These are phyloP conservation scores for Echinometra lucunter DNA, from an alignment of 53 echinoderm and acorn worm species.

Conservation along the genomic window DNA sequence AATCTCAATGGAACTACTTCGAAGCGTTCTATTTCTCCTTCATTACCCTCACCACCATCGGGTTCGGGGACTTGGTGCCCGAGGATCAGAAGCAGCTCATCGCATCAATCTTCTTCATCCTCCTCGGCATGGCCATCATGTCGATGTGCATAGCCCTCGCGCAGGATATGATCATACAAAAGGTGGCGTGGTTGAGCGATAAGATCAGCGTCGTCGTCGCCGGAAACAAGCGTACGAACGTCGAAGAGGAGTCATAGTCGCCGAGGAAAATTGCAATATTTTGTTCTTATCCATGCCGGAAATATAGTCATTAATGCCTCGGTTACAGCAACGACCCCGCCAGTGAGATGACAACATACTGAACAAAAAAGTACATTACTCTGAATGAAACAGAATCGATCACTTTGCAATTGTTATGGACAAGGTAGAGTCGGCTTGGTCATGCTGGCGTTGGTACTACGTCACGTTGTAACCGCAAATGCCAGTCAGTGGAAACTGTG, in stretches of 20 bases:
- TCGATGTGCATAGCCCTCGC: slow-evolving; percentile 99
- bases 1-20: slow-evolving; percentile 90
- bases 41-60: slow-evolving; percentile 95
- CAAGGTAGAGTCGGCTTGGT: too few species aligned
- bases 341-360: too few species aligned
- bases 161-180: slow-evolving; percentile 91
- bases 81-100: slow-evolving; percentile 89
- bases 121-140: slow-evolving; percentile 98
- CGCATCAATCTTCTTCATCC: slow-evolving; percentile 87
- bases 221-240: background rate
- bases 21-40: slow-evolving; percentile 99
- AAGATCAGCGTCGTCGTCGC: slow-evolving; percentile 75
- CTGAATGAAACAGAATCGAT: too few species aligned
- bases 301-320: too few species aligned
- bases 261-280: background rate
- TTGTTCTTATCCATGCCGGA: background rate
- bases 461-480: too few species aligned
- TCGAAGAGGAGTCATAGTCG: background rate
- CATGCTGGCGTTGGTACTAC: too few species aligned
- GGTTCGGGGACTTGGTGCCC: slow-evolving; percentile 93
- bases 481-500: too few species aligned
- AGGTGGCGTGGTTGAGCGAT: slow-evolving; percentile 88
- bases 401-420: too few species aligned
- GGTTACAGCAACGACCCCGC: too few species aligned
- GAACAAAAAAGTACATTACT: too few species aligned